Evolutionary conservation across 2,888 invertebrate species (phyloP), one percentile per base, ranked within the genome.

Genomic region (Dryobota labecula): DNA sequence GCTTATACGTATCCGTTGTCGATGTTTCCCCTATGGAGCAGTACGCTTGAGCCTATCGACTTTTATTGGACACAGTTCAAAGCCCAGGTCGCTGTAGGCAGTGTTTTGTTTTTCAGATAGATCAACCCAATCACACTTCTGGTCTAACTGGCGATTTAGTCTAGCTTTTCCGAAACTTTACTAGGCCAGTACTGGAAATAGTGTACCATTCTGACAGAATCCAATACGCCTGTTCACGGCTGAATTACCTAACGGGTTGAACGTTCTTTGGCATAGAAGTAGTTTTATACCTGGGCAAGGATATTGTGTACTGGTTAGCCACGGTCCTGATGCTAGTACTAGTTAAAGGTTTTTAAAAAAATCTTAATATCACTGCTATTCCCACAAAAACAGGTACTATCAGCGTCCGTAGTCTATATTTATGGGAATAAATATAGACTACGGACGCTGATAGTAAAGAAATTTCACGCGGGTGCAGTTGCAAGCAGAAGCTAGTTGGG

Each of bases 21-120:
- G 62, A 51, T 27, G 41, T 36, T n/a, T 24, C n/a, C 80, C 47
- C 70, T 2, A 51, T 15, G 41, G 80, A 53, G 30, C 70, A 56
- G 70, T 80, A 76, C 51, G 18, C 51, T 36, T 15, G 51, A 36
- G 76, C 41, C 70, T 60, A 64, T 76, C 70, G 60, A 65, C 47
- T 47, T 80, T 80, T 78, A 80, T 78, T 76, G 80, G 27, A 57
- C 56, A 64, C 76, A 27, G 60, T 78, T 76, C 78, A 60, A 61
- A 47, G 24, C 33, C 7, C 13, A 13, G 8, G 13, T 30, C 56
- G 2, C 38, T 24, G 20, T 47, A 24, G 36, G 18, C 3, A 33
- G 38, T 51, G 33, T 49, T 75, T 77, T 77, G 53, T 73, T 79
- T 62, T 80, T 41, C 58, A 38, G 45, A 76, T 80, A 57, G 56